Evolutionary conservation across 2,797 vertebrate species (phyloP), one percentile per base, ranked within the genome.

Genomic region (Alcedo atthis): DNA sequence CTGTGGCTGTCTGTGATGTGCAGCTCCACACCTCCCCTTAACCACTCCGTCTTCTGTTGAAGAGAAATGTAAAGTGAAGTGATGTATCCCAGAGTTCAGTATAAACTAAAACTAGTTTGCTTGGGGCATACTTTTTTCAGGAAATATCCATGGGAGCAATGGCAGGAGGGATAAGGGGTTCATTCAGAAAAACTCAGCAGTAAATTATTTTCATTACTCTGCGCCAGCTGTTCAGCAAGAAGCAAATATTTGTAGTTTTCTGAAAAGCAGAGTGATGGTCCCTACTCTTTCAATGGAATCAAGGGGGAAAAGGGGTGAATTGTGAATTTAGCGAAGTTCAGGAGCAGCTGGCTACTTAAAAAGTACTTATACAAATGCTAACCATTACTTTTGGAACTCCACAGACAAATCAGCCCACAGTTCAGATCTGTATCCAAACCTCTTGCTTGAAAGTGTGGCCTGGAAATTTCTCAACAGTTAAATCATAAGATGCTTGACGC

Each of bases 381-480:
- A 37, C 15, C 81, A 19, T 37, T 93, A 63, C 70, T 57, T 33
- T 64, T 88, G 85, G 75, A 88, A 46, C 61, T 94, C 42, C 70
- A 82, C 33, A 93, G 83, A 86, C 83, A 80, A 70, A 91, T 67
- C 33, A 75, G 54, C 37, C 32, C 33, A 22, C 35, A 89, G 57
- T 86, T 95, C 74, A 75, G 80, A 53, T 87, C 54, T 83, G 30
- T 48, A 66, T 70, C 87, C 89, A 94, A 67, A 91, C 75, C 57
- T 85, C 61, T 89, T 74, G 68, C 61, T 64, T 84, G 64, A 67
- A 91, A 87, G 68, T 80, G 85, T 85, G 71, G 88, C 81, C 92
- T 95, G 90, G 78, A 93, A 77, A 68, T 92, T 86, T 93, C 77
- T 86, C 68, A 87, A 9, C 24, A 25, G 71, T 96, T 94, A 85